Conservation (phyloP, 2,888 invertebrate species). For the Cyclophora albipunctata region DNA sequence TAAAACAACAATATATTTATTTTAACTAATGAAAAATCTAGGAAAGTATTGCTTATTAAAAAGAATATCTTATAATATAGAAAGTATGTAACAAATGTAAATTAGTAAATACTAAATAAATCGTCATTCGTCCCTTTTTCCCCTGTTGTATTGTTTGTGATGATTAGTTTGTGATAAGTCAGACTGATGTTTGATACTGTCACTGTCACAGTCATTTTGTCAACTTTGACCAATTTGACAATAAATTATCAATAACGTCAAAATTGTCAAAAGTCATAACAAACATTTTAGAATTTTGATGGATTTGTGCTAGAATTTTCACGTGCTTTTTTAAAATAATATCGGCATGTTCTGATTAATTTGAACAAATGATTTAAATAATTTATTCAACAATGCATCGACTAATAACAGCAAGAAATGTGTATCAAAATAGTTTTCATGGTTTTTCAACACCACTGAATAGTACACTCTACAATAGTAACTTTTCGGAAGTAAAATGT, state of each 20-base stretch:
- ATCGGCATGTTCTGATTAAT: conserved; percentile 40
- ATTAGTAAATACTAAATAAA: not conserved
- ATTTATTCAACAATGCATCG: conserved; percentile 57
- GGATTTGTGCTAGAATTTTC: conserved; percentile 34
- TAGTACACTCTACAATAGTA: conserved; percentile 31
- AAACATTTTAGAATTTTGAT: conserved; percentile 6
- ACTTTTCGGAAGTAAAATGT: conserved; percentile 55
- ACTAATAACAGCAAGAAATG: conserved; percentile 51
- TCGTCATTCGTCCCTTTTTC: not conserved
- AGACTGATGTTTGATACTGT: not conserved
- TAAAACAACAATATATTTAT: too few relatives aligned
- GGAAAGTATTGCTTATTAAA: not conserved
- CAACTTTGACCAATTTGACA: not conserved
- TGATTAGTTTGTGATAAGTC: not conserved
- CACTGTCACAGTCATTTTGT: not conserved
- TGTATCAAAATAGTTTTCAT: conserved; percentile 57
- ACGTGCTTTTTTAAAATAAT: conserved; percentile 48
- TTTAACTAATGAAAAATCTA: too few relatives aligned
- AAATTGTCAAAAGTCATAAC: conserved; percentile 1
- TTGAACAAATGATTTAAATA: conserved; percentile 24
- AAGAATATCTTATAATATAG: not conserved
- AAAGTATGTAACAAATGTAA: not conserved
- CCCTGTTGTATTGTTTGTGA: not conserved
- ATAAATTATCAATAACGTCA: too few relatives aligned
- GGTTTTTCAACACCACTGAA: conserved; percentile 38